Evolutionary conservation across 2,113 vertebrate species (phyloP).

Genomic region (Gulo gulo): DNA sequence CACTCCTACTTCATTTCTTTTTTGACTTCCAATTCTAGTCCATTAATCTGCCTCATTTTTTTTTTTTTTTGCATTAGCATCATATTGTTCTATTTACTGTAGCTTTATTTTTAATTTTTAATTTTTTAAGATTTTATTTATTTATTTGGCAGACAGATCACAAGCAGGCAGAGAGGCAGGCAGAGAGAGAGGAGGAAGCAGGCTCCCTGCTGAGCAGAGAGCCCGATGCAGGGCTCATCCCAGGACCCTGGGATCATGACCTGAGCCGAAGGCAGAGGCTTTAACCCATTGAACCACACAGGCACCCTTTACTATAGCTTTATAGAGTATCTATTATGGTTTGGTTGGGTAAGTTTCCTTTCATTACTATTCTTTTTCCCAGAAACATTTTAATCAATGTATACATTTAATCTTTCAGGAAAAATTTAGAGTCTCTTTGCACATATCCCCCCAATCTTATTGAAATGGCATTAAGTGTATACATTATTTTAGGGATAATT

Average conservation of each 20-base stretch:
- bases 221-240: too few species aligned
- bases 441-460: not conserved
- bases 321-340: not conserved
- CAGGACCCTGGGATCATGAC: too few species aligned
- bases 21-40: not conserved
- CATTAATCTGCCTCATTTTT: not conserved
- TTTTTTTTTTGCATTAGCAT: not conserved
- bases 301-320: not conserved
- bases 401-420: not conserved
- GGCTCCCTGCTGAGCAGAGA: too few species aligned
- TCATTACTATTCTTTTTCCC: not conserved
- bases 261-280: too few species aligned
- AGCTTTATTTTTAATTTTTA: not conserved
- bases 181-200: too few species aligned
- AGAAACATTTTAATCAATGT: conserved; percentile 1
- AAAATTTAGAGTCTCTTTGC: not conserved
- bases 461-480: not conserved
- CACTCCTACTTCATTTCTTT: not conserved
- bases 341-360: not conserved
- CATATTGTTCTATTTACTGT: not conserved
- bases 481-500: not conserved
- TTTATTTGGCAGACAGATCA: too few species aligned
- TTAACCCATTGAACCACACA: too few species aligned
- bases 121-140: too few species aligned
- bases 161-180: too few species aligned